A percentile compares a stretch with the other conserved stretches of the same genome.
These are phyloP conservation scores for Diarsia dahlii DNA, from an alignment of 2,888 invertebrate species.

Conservation along the genomic window DNA sequence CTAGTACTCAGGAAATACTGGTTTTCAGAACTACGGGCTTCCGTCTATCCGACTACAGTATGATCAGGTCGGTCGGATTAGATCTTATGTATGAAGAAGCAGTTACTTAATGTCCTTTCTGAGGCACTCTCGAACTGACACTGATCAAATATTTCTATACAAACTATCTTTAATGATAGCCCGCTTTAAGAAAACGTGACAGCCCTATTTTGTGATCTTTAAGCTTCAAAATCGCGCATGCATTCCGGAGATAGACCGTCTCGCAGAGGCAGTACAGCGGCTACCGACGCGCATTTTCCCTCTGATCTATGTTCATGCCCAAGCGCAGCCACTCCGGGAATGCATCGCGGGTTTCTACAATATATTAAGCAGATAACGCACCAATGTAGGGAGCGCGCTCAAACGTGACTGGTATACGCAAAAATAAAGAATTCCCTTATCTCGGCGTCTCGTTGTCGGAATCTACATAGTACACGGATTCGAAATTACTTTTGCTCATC, in stretches of 20 bases:
- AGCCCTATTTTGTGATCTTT: slow-evolving; percentile 31
- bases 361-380: slow-evolving; percentile 68
- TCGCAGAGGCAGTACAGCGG: background rate
- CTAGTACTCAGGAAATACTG: background rate
- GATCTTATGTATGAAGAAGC: background rate
- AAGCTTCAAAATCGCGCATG: slow-evolving; percentile 30
- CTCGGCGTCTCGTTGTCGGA: slow-evolving; percentile 34
- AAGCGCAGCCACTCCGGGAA: slow-evolving; percentile 65
- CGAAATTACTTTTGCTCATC: slow-evolving; percentile 44
- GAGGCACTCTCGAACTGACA: background rate
- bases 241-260: slow-evolving; percentile 32
- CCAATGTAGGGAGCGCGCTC: slow-evolving; percentile 40
- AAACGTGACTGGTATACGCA: slow-evolving; percentile 57
- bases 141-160: background rate
- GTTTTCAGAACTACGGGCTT: background rate
- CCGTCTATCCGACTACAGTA: background rate
- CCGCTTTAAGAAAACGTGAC: background rate
- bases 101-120: background rate
- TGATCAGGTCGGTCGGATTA: background rate
- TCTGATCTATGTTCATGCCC: slow-evolving; percentile 69
- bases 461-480: slow-evolving; percentile 48
- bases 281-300: slow-evolving; percentile 60
- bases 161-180: background rate
- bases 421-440: slow-evolving; percentile 62
- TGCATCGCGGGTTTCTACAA: slow-evolving; percentile 57